Conservation (phyloP, 2,113 vertebrate genomes). For the Pavo muticus region DNA sequence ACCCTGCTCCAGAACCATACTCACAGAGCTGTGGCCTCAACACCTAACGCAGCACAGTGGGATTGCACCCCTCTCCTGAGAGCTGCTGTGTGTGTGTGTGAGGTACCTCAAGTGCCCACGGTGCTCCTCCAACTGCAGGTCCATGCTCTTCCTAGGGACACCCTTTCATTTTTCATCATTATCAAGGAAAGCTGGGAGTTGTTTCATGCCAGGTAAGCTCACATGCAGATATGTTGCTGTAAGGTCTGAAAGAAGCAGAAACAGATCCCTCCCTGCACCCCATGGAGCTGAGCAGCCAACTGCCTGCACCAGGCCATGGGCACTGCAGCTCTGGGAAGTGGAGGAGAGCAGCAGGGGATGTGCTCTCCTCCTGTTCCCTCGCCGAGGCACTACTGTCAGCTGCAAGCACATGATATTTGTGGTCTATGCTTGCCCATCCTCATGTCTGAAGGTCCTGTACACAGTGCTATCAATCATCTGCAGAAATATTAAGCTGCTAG, state of each 20-base stretch:
- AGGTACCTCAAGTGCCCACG: neutral
- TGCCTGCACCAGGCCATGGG: neutral
- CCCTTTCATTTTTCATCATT: neutral
- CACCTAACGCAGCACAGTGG: neutral
- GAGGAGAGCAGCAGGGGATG: neutral
- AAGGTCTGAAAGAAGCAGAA: neutral
- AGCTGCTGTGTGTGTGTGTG: neutral
- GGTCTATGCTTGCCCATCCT: neutral
- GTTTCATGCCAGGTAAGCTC: neutral
- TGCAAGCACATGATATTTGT: neutral
- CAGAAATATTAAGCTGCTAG: conserved; percentile 33
- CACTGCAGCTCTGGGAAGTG: neutral
- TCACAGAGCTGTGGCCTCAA: rapidly evolving
- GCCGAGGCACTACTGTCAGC: neutral
- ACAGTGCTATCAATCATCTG: conserved; percentile 1
- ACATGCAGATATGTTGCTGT: neutral
- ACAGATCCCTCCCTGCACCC: neutral
- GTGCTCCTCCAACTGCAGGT: neutral
- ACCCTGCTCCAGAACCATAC: neutral
- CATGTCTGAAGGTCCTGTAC: neutral
- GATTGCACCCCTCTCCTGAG: neutral
- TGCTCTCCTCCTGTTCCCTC: neutral
- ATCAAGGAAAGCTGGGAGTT: neutral
- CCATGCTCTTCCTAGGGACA: neutral
- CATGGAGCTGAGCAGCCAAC: neutral